These are phyloP conservation scores for Botia kubotai DNA, from an alignment of 2,797 vertebrate species.

Conservation along the genomic window DNA sequence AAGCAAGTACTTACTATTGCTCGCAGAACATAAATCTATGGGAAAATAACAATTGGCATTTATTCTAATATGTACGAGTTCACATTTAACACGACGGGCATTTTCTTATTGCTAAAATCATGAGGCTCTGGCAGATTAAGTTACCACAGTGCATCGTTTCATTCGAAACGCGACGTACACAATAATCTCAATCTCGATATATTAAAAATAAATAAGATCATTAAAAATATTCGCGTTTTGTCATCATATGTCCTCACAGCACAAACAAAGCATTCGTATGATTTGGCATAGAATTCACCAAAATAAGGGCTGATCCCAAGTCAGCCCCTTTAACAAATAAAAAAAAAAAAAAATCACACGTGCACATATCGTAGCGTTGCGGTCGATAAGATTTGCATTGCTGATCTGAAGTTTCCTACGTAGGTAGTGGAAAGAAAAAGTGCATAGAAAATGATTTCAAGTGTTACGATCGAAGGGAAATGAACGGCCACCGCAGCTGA, in stretches of 20 bases:
- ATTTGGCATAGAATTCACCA: constrained; percentile 45
- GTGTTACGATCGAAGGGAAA: constrained; percentile 16
- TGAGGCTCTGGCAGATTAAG: constrained; percentile 7
- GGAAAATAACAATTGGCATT: constrained; percentile 44
- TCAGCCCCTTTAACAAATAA: constrained; percentile 11
- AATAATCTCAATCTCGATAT: constrained; percentile 15
- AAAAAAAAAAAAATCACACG: constrained; percentile 33
- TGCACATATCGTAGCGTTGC: constrained; percentile 14
- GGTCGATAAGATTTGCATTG: constrained; percentile 17
- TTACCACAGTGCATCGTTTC: constrained; percentile 29
- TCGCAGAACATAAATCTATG: neutral
- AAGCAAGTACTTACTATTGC: constrained; percentile 4
- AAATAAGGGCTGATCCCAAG: constrained; percentile 13
- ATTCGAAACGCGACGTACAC: constrained; percentile 24
- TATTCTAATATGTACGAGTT: constrained; percentile 16
- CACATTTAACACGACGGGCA: constrained; percentile 39
- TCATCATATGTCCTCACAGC: constrained; percentile 24
- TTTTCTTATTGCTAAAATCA: constrained; percentile 44
- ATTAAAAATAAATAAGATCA: constrained; percentile 49
- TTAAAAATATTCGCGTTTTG: constrained; percentile 38
- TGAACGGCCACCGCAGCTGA: neutral
- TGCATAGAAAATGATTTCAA: constrained; percentile 48
- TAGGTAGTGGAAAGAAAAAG: constrained; percentile 28
- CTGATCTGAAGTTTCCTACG: constrained; percentile 9
- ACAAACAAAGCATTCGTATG: constrained; percentile 22